Conservation (phyloP, 1,140 invertebrate genomes). For the Lycorma delicatula region DNA sequence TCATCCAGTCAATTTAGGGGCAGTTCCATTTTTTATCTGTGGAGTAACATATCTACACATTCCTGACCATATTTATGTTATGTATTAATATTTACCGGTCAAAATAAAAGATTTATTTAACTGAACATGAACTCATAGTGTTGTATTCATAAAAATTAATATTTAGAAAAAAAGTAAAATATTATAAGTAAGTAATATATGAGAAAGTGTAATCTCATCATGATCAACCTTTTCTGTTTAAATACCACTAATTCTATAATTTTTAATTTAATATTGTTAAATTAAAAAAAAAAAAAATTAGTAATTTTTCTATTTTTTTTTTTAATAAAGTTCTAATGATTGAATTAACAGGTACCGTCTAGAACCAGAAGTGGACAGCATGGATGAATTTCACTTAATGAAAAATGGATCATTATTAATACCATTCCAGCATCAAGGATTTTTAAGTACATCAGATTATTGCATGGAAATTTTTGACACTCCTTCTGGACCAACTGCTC, state of each 20-base stretch:
- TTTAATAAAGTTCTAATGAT: neutral
- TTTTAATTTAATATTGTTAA: neutral
- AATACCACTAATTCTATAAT: neutral
- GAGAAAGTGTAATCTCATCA: too few species aligned
- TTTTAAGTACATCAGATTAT: constrained; percentile 43
- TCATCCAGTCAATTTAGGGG: too few species aligned
- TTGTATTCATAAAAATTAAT: too few species aligned
- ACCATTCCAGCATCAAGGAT: constrained; percentile 35
- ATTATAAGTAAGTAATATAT: too few species aligned
- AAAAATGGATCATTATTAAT: constrained; percentile 49
- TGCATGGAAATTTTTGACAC: constrained; percentile 39
- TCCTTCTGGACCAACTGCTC: constrained; percentile 17
- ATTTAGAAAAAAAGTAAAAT: too few species aligned
- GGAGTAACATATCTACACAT: too few species aligned
- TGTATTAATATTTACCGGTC: too few species aligned
- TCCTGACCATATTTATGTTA: too few species aligned
- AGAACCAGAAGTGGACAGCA: constrained; percentile 39
- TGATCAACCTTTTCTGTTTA: neutral
- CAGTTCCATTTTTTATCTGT: too few species aligned
- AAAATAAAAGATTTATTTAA: too few species aligned
- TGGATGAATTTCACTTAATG: constrained; percentile 47
- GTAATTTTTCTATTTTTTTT: neutral
- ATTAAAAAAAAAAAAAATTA: constrained; percentile 14
- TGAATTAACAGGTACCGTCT: constrained; percentile 41
- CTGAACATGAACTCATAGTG: too few species aligned